Evolutionary conservation across 2,113 vertebrate genomes (phyloP).

Genomic region (Tauraco erythrolophus): DNA sequence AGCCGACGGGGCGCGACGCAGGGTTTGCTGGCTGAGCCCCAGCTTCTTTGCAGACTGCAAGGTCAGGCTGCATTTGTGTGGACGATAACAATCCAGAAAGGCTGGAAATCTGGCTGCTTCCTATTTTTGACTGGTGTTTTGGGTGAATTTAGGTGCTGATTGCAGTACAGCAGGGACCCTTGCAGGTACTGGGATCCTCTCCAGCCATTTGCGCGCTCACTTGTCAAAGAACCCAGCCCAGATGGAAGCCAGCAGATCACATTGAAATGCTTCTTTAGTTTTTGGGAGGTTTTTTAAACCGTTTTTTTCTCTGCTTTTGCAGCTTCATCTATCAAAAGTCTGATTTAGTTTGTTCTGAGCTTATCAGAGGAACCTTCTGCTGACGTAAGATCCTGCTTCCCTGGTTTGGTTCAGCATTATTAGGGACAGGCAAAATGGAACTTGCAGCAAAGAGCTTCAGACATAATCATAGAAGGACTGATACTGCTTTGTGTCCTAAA

Average conservation of each 20-base stretch:
- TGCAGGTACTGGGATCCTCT: background rate
- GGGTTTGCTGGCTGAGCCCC: background rate
- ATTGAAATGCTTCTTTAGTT: background rate
- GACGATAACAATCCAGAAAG: background rate
- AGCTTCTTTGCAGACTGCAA: background rate
- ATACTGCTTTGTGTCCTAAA: background rate
- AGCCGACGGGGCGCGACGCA: rapidly evolving
- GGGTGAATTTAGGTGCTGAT: background rate
- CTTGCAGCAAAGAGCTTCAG: background rate
- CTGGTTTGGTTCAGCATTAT: background rate
- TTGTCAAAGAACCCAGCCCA: background rate
- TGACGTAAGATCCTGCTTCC: background rate
- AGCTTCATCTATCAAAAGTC: background rate
- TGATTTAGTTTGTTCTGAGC: background rate
- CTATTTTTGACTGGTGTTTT: background rate
- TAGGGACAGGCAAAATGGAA: background rate
- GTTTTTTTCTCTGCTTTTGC: background rate
- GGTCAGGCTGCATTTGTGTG: background rate
- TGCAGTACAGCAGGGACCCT: background rate
- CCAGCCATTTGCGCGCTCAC: background rate
- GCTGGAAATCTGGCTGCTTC: background rate
- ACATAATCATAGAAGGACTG: background rate
- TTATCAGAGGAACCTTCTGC: background rate
- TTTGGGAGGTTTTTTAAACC: background rate
- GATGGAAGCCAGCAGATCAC: background rate